Evolutionary conservation across 2,113 vertebrate species (phyloP).

Genomic region (Ptychochromis oligacanthus): DNA sequence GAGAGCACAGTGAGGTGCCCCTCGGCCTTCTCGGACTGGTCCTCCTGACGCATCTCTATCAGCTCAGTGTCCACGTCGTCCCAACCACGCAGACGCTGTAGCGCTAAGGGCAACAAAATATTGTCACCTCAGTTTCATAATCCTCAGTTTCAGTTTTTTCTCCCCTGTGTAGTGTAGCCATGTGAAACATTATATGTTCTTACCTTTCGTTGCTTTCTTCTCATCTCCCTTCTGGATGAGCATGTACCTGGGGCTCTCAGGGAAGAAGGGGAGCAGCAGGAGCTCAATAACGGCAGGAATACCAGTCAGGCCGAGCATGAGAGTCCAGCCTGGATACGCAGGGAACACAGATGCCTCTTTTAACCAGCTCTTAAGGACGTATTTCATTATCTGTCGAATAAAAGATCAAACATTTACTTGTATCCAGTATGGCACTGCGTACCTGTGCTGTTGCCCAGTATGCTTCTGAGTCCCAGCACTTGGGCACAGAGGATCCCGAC

Average conservation of each 20-base stretch:
- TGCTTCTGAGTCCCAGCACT: constrained; percentile 83
- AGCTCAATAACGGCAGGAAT: constrained; percentile 86
- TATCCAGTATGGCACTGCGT: not conserved
- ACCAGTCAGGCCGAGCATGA: constrained; percentile 88
- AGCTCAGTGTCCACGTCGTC: constrained; percentile 84
- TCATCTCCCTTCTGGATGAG: constrained; percentile 87
- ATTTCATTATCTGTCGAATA: not conserved
- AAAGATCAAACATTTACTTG: not conserved
- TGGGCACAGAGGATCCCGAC: constrained; percentile 90
- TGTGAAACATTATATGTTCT: fast-evolving
- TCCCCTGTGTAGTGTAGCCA: fast-evolving
- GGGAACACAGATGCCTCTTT: not conserved
- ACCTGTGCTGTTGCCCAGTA: constrained; percentile 86
- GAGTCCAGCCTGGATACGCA: constrained; percentile 85
- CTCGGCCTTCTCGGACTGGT: constrained; percentile 82
- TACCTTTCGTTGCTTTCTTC: constrained; percentile 81
- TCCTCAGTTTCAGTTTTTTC: not conserved
- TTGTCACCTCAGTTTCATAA: fast-evolving
- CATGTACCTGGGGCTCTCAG: constrained; percentile 91
- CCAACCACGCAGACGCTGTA: constrained; percentile 83
- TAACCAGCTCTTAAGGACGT: not conserved
- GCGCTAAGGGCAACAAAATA: constrained; percentile 67
- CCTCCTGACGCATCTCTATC: constrained; percentile 86
- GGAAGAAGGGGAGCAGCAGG: constrained; percentile 87
- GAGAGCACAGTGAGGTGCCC: constrained; percentile 83